phyloP scores from a whole-genome alignment of 2,797 vertebrate species.

The Dermochelys coriacea region DNA sequence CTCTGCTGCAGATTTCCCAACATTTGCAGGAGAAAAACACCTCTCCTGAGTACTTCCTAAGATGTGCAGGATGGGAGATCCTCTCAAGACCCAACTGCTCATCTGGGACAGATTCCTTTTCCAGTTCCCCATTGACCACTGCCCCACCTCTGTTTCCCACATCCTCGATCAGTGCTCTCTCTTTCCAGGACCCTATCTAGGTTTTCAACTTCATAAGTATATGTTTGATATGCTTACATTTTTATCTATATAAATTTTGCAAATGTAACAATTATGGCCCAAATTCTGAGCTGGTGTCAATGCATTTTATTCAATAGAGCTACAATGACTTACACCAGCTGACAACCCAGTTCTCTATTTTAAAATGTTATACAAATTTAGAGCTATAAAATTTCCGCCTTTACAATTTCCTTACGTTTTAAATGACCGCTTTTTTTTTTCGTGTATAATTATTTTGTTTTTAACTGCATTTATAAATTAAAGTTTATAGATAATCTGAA shows the following conservation, averaged over 20 bases:
- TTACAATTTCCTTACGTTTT: background rate
- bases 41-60: background rate
- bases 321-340: background rate
- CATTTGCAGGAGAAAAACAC: background rate
- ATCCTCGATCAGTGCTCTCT: background rate
- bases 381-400: background rate
- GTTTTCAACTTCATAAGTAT: background rate
- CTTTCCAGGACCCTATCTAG: background rate
- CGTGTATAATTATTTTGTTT: background rate
- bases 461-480: background rate
- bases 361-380: background rate
- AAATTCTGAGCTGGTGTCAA: conserved; percentile 12
- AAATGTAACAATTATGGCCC: background rate
- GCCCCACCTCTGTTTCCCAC: background rate
- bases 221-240: background rate
- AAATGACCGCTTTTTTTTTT: background rate
- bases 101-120: background rate
- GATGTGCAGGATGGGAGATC: background rate
- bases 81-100: background rate
- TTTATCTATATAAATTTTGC: background rate
- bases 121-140: background rate
- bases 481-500: background rate
- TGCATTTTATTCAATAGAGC: background rate
- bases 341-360: background rate
- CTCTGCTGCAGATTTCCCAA: background rate